Evolutionary conservation across 2,113 vertebrate genomes (phyloP), one percentile per base, ranked within the genome.

Genomic region (Columba janthina): DNA sequence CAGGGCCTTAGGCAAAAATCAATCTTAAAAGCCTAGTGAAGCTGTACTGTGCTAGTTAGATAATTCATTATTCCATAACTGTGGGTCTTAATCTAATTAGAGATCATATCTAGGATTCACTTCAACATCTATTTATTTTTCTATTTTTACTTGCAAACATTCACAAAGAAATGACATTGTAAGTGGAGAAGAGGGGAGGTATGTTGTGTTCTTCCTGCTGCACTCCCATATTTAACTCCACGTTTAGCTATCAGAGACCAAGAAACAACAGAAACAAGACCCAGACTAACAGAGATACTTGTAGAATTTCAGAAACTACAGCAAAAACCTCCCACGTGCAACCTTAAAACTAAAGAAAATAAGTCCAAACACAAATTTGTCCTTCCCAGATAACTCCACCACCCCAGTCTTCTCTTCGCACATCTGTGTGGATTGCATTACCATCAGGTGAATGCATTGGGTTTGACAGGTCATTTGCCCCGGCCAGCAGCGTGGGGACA

Each of bases 21-120:
- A 85, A 74, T 84, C 77, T 93, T 85, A 62, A 93, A 96, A 95
- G 74, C 17, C 1, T 58, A 79, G 56, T n/a, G 73, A 77, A 80
- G 26, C 60, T 88, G 56, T 75, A 69, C 24, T 0, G 2, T 40
- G 38, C 56, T 79, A 62, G 74, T 91, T 85, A 57, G 78, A 94
- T 85, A 88, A 96, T 94, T 96, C 91, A 93, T 96, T 94, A 86
- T 94, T 93, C 90, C 86, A 67, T 93, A 96, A 97, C 84, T 86
- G 62, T 90, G 48, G 53, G 38, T 91, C 80, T 78, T 97, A 92
- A 96, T 96, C 77, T 91, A 95, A 93, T 94, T 94, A 91, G 60
- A 96, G 90, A 93, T 92, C 6, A 4, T 84, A 96, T 95, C 86
- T 88, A 66, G 77, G 57, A 70, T 92, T 94, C 0, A 0, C 70